These are phyloP conservation scores for Limnephilus rhombicus DNA, from an alignment of 2,888 invertebrate genomes.

Conservation along the genomic window DNA sequence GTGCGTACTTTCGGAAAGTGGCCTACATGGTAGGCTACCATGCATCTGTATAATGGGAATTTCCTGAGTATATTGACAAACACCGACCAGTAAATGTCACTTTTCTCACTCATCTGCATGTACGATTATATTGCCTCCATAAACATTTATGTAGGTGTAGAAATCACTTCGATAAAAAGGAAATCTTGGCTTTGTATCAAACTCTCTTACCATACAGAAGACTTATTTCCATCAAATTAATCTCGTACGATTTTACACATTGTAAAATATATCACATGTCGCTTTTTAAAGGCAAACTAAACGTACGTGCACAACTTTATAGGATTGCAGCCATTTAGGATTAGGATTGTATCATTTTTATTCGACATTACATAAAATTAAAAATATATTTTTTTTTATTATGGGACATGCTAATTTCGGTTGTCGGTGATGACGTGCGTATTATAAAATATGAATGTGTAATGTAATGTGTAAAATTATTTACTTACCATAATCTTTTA, in stretches of 20 bases:
- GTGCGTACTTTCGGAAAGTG: not conserved
- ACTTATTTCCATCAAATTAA: not conserved
- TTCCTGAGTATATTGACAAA: not conserved
- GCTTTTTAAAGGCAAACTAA: not conserved
- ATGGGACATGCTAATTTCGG: too few relatives aligned
- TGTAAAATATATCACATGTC: not conserved
- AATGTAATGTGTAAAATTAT: too few relatives aligned
- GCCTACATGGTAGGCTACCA: not conserved
- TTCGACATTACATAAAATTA: too few relatives aligned
- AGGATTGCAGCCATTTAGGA: too few relatives aligned
- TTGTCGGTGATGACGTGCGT: too few relatives aligned
- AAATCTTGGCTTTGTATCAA: not conserved
- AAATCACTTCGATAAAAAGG: not conserved
- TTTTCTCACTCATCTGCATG: not conserved
- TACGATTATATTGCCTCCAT: not conserved
- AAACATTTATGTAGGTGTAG: not conserved
- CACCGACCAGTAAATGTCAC: not conserved
- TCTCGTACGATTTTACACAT: not conserved
- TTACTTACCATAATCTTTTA: too few relatives aligned
- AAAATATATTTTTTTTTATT: too few relatives aligned
- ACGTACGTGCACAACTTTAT: not conserved
- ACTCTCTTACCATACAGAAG: not conserved
- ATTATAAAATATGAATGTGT: too few relatives aligned
- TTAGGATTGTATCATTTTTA: too few relatives aligned
- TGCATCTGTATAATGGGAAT: not conserved